A percentile compares a stretch with the other conserved stretches of the same genome.
phyloP scores from a whole-genome alignment of 2,797 vertebrate genomes.

The Myotis planiceps region DNA sequence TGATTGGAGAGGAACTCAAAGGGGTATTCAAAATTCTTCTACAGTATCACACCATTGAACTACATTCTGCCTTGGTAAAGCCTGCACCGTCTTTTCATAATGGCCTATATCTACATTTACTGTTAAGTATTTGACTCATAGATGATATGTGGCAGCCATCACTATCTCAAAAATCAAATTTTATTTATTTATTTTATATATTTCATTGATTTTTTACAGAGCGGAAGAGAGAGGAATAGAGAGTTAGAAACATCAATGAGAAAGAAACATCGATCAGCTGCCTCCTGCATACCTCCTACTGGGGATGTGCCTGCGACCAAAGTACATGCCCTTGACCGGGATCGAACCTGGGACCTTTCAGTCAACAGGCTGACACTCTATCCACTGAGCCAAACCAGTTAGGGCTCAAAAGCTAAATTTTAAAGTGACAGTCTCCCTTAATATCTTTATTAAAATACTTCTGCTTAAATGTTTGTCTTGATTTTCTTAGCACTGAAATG shows the following conservation, averaged over 20 bases:
- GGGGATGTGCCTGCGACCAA: too few species aligned
- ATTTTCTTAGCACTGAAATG: background rate
- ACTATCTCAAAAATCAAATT: background rate
- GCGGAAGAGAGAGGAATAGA: too few species aligned
- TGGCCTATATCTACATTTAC: background rate
- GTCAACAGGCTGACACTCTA: too few species aligned
- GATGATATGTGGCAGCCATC: background rate
- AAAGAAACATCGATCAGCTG: too few species aligned
- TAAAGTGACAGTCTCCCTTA: conserved; percentile 13
- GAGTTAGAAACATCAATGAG: too few species aligned
- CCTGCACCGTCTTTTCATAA: background rate
- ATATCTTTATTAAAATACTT: background rate
- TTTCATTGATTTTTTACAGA: too few species aligned
- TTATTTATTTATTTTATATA: background rate
- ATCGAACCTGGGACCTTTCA: too few species aligned
- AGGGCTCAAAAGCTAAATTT: background rate
- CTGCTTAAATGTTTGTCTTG: conserved; percentile 20
- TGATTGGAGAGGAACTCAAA: background rate
- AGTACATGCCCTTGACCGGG: too few species aligned
- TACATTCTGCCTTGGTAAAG: background rate
- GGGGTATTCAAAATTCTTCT: background rate
- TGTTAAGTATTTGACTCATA: conserved; percentile 11
- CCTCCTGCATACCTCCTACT: too few species aligned
- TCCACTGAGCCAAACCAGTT: too few species aligned
- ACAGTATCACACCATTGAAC: background rate